These are phyloP conservation scores for Bothrops jararaca DNA, from an alignment of 2,113 vertebrate species.

Conservation along the genomic window DNA sequence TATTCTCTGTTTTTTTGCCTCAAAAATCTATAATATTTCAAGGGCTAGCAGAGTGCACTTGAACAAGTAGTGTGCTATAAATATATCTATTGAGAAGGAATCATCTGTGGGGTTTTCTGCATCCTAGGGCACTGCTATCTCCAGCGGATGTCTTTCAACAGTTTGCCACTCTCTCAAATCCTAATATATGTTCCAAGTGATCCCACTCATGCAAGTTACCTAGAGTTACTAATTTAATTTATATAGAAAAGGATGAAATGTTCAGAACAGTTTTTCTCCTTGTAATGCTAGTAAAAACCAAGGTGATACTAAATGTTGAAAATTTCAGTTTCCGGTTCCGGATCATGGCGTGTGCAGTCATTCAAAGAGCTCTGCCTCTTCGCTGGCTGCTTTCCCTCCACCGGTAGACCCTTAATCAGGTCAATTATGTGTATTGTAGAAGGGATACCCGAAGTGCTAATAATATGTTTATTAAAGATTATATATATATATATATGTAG, in stretches of 20 bases:
- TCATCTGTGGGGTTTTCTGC: background rate
- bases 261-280: background rate
- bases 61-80: background rate
- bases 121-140: accelerated
- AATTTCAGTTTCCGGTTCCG: background rate
- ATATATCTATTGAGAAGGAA: background rate
- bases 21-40: accelerated
- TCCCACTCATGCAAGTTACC: background rate
- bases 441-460: too few relatives aligned
- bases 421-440: too few relatives aligned
- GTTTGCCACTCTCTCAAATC: background rate
- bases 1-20: background rate
- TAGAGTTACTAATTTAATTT: background rate
- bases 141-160: background rate
- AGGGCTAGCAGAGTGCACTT: background rate
- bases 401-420: too few relatives aligned
- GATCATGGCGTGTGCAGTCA: too few relatives aligned
- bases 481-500: too few relatives aligned
- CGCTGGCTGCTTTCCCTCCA: too few relatives aligned
- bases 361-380: too few relatives aligned
- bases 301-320: background rate
- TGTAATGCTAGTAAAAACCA: background rate
- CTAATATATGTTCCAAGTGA: background rate
- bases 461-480: too few relatives aligned
- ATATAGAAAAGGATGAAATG: background rate